Base-by-base conservation (phyloP, 2,113 vertebrate species). In the Delphinus delphis region DNA sequence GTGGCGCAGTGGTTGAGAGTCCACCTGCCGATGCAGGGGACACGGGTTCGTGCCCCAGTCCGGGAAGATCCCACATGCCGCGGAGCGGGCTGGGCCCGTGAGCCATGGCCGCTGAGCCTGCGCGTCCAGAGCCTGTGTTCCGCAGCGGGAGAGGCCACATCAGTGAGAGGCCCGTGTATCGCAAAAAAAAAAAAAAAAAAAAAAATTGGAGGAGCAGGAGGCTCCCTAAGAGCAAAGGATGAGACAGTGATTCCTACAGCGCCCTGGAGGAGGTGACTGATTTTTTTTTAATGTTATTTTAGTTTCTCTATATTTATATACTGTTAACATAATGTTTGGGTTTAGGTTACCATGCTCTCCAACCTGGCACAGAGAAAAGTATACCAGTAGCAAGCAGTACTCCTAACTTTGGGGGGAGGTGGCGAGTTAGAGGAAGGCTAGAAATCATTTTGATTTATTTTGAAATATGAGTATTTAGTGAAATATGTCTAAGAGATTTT, bases 381-480 rank as follows among this genome's bases (percentile, higher is more conserved):
- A 70, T 23, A 79, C 14, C 2, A 0, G 14, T 80, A 71, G 50
- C 10, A 36, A 67, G 55, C 25, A 88, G 36, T 80, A 44, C 41
- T 81, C 13, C 8, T 62, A 79, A 26, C 31, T 87, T 88, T 90
- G 28, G 12, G 2, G 21, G 9, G 10, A 31, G 20, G 47, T 14
- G 50, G 33, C 12, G 20, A 18, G 28, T 33, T 23, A 20, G 11
- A 11, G 33, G 50, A 12, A 58, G 53, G 21, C n/a, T 58, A 81
- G 77, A 38, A 58, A n/a, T 15, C 36, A 70, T 80, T 71, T 77
- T 63, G 8, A 84, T 76, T 91, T 77, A 60, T 74, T 81, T 95
- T 96, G 62, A 95, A 97, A 58, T 97, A 77, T 33, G 26, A 79
- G 73, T 58, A 47, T 90, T 88, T n/a, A 50, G 28, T 79, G 58